A percentile compares a stretch with the other conserved stretches of the same genome.
These are phyloP conservation scores for Picathartes gymnocephalus DNA, from an alignment of 2,113 vertebrate genomes.

Conservation along the genomic window DNA sequence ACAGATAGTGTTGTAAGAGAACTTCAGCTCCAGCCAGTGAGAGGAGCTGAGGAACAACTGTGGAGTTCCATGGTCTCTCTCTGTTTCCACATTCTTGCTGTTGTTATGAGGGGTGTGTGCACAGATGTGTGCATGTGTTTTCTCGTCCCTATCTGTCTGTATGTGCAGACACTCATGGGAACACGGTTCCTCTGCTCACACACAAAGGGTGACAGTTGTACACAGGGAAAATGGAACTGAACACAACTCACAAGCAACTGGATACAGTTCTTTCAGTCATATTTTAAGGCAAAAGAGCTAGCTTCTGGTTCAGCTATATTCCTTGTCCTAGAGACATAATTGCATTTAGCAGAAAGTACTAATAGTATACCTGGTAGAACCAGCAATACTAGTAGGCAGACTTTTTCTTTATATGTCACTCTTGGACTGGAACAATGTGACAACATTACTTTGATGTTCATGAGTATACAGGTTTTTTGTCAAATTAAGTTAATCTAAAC, in stretches of 20 bases:
- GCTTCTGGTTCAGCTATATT: not conserved
- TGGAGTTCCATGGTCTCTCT: not conserved
- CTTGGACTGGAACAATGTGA: not conserved
- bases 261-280: not conserved
- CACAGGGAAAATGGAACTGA: not conserved
- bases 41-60: not conserved
- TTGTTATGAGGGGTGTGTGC: accelerated
- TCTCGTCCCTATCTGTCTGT: not conserved
- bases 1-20: not conserved
- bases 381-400: not conserved
- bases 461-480: not conserved
- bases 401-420: not conserved
- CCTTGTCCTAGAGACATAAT: not conserved
- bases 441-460: not conserved
- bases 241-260: not conserved
- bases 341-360: not conserved
- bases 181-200: not conserved
- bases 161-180: too few relatives aligned
- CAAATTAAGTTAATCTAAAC: not conserved
- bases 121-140: too few relatives aligned
- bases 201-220: not conserved
- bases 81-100: not conserved
- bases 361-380: not conserved
- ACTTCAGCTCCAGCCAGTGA: not conserved
- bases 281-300: not conserved